These are phyloP conservation scores for Sphaerodactylus townsendi DNA, from an alignment of 2,113 vertebrate species.

Conservation along the genomic window DNA sequence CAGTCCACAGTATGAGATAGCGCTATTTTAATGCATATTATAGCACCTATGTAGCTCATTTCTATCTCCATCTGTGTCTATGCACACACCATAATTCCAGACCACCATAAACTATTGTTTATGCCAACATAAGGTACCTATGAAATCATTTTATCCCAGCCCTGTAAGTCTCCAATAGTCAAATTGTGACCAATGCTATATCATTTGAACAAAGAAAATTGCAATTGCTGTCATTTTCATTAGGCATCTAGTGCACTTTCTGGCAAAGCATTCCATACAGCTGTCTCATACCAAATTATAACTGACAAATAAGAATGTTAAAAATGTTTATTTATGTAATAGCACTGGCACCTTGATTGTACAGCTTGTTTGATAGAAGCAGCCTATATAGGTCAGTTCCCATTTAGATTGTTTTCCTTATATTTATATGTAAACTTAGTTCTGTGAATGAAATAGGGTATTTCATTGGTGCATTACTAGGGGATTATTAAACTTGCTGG, in stretches of 20 bases:
- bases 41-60: not conserved
- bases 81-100: not conserved
- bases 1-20: not conserved
- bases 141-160: not conserved
- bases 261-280: not conserved
- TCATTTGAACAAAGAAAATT: not conserved
- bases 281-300: not conserved
- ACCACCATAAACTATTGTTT: not conserved
- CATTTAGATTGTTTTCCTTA: slow-evolving; percentile 45
- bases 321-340: slow-evolving; percentile 36
- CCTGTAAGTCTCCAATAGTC: rapidly evolving
- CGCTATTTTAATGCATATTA: not conserved
- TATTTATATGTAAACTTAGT: slow-evolving; percentile 55
- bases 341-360: slow-evolving; percentile 6
- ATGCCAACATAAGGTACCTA: not conserved
- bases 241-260: not conserved
- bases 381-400: slow-evolving; percentile 51
- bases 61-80: not conserved
- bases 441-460: slow-evolving; percentile 48
- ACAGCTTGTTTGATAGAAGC: not conserved
- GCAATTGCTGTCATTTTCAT: not conserved
- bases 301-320: not conserved
- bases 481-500: slow-evolving; percentile 60
- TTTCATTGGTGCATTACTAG: slow-evolving; percentile 62
- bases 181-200: not conserved